Evolutionary conservation across 2,888 invertebrate genomes (phyloP).

Genomic region (Theretra japonica): DNA sequence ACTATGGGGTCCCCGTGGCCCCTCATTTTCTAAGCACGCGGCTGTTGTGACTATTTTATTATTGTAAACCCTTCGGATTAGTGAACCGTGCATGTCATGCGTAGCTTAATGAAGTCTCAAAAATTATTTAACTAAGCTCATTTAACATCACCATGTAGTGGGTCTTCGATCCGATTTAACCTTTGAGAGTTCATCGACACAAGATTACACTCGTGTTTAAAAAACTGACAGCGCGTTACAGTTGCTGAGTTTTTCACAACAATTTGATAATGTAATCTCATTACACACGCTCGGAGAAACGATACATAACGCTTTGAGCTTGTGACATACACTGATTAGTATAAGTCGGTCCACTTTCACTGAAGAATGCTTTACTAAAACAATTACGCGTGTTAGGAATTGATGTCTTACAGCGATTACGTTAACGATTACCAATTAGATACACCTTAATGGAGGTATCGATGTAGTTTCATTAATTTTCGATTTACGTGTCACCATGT

Average conservation of each 20-base stretch:
- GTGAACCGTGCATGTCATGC: slow-evolving; percentile 25
- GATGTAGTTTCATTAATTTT: slow-evolving; percentile 10
- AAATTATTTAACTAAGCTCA: slow-evolving; percentile 36
- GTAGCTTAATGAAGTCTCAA: slow-evolving; percentile 32
- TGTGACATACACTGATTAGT: not conserved
- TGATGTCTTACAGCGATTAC: not conserved
- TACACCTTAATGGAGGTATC: not conserved
- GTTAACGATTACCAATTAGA: slow-evolving; percentile 21
- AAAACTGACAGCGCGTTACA: slow-evolving; percentile 52
- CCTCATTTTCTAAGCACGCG: slow-evolving; percentile 63
- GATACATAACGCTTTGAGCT: not conserved
- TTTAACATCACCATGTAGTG: slow-evolving; percentile 36
- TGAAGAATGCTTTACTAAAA: not conserved
- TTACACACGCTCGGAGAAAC: not conserved
- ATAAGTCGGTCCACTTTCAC: not conserved
- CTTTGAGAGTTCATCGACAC: slow-evolving; percentile 62
- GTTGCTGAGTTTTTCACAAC: slow-evolving; percentile 51
- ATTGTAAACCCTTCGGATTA: slow-evolving; percentile 46
- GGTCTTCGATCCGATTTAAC: slow-evolving; percentile 41
- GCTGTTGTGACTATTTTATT: slow-evolving; percentile 58
- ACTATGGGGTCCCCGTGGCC: slow-evolving; percentile 49
- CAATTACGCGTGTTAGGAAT: slow-evolving; percentile 8
- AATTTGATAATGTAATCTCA: slow-evolving; percentile 63
- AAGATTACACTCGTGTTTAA: slow-evolving; percentile 49
- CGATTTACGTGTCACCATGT: not conserved